phyloP scores from a whole-genome alignment of 2,113 vertebrate genomes.

The Monarcha castaneiventris region DNA sequence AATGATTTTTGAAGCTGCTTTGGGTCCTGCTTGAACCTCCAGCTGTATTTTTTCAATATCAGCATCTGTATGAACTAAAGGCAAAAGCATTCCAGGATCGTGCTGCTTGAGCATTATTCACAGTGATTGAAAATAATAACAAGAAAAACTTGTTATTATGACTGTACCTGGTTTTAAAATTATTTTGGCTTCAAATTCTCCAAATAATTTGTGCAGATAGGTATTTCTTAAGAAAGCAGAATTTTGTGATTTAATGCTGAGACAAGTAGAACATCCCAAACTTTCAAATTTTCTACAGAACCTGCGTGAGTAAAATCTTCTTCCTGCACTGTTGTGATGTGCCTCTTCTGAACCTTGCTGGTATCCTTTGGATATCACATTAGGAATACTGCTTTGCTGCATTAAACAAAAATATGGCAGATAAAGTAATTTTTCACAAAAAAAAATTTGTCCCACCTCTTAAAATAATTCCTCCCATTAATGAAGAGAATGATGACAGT shows the following conservation, averaged over 20 bases:
- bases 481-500: neutral
- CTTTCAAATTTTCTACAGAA: slow-evolving; percentile 57
- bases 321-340: neutral
- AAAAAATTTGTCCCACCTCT: neutral
- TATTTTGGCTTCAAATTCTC: slow-evolving; percentile 70
- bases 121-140: neutral
- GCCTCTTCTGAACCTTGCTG: neutral
- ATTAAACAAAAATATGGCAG: neutral
- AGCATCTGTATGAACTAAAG: slow-evolving; percentile 54
- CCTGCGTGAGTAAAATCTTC: neutral
- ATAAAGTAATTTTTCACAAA: neutral
- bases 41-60: slow-evolving; percentile 78
- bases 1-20: slow-evolving; percentile 75
- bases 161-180: slow-evolving; percentile 74
- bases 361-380: slow-evolving; percentile 26
- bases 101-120: neutral
- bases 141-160: neutral
- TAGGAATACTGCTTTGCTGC: slow-evolving; percentile 58
- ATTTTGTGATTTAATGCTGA: slow-evolving; percentile 64
- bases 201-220: slow-evolving; percentile 70
- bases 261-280: slow-evolving; percentile 71
- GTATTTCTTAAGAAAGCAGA: slow-evolving; percentile 58
- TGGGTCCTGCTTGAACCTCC: slow-evolving; percentile 78
- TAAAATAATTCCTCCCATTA: neutral
- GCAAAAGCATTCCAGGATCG: neutral